Conservation (phyloP, 1,140 invertebrate genomes). For the Caenorhabditis inopinata region DNA sequence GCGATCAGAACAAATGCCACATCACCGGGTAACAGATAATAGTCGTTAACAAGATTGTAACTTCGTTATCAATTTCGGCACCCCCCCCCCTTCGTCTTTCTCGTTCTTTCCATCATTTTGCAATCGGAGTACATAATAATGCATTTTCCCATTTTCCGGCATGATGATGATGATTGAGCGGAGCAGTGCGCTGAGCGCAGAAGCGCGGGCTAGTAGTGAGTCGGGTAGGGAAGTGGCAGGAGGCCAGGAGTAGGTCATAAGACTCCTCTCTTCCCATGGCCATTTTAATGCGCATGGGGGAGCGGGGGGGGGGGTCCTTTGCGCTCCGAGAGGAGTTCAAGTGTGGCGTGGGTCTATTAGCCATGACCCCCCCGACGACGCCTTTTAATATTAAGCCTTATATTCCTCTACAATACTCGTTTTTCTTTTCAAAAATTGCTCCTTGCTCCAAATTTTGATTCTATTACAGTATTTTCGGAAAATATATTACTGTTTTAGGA, state of each 20-base stretch:
- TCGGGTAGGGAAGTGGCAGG: too few relatives aligned
- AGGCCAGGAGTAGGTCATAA: slow-evolving; percentile 5
- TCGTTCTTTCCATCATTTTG: too few relatives aligned
- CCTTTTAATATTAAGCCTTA: too few relatives aligned
- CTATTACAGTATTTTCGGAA: too few relatives aligned
- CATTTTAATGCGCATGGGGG: too few relatives aligned
- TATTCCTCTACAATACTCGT: too few relatives aligned
- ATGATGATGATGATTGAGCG: slow-evolving; percentile 5
- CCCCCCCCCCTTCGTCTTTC: not conserved
- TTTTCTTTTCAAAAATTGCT: too few relatives aligned
- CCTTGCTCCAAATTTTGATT: too few relatives aligned
- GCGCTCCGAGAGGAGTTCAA: not conserved
- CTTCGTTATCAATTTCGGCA: not conserved
- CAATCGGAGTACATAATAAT: not conserved
- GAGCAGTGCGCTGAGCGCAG: too few relatives aligned
- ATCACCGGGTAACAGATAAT: not conserved
- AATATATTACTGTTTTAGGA: too few relatives aligned
- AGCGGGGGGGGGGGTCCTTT: too few relatives aligned
- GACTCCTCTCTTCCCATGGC: not conserved
- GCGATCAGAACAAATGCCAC: not conserved
- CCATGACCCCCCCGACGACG: not conserved
- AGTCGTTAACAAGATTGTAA: slow-evolving; percentile 26
- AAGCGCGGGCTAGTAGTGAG: too few relatives aligned
- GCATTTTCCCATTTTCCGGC: slow-evolving; percentile 6
- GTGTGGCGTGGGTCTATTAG: not conserved